Conservation (phyloP, 2,888 invertebrate species). For the Plagodis dolabraria region DNA sequence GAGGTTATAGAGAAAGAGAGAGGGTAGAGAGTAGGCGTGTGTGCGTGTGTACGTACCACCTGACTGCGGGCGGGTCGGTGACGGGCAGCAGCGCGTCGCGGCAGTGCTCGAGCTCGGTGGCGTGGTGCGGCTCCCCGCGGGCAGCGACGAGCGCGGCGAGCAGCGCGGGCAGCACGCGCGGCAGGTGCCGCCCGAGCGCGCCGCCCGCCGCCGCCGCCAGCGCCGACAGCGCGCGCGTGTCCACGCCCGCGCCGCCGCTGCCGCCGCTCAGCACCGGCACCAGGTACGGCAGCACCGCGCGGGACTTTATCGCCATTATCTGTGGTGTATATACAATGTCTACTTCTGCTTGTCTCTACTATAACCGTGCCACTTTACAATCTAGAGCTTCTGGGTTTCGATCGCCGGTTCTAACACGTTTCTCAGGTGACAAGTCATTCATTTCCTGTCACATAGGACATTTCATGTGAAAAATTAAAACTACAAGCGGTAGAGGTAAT, state of each 20-base stretch:
- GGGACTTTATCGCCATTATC: slow-evolving; percentile 98
- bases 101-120: slow-evolving; percentile 94
- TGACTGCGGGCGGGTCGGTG: slow-evolving; percentile 38
- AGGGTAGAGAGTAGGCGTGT: no score
- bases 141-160: slow-evolving; percentile 90
- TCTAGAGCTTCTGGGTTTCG: no score
- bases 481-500: no score
- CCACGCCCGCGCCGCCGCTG: slow-evolving; percentile 45
- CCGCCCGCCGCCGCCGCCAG: slow-evolving; percentile 98
- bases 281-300: slow-evolving; percentile 97
- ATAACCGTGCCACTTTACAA: no score
- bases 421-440: no score
- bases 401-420: no score
- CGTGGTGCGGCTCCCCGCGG: slow-evolving; percentile 87
- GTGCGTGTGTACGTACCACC: slow-evolving; percentile 27
- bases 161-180: slow-evolving; percentile 96
- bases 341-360: background rate
- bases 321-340: slow-evolving; percentile 26
- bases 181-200: slow-evolving; percentile 94
- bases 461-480: no score
- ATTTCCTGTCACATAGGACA: no score
- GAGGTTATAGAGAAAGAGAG: no score
- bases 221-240: slow-evolving; percentile 88
- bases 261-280: slow-evolving; percentile 94
- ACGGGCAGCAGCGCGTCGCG: slow-evolving; percentile 97